Evolutionary conservation across 2,888 invertebrate species (phyloP), one percentile per base, ranked within the genome.

Genomic region (Laothoe populi): DNA sequence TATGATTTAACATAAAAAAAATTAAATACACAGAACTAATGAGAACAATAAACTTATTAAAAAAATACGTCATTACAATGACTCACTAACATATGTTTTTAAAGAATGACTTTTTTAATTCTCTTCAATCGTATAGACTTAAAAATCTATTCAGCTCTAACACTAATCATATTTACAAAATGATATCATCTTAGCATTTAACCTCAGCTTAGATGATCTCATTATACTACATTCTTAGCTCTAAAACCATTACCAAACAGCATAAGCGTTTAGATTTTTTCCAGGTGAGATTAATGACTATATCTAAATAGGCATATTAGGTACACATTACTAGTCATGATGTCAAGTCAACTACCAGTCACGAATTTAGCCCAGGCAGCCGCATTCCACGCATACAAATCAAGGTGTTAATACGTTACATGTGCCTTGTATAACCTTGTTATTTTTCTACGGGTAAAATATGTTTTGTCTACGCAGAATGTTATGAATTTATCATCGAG

Each of bases 261-360:
- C 13, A 4, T 26, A 49, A 24, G 2, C 49, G 16, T 2, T 3
- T 5, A n/a, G 16, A 3, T 35, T 35, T 35, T 59, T 40, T 60
- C 24, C 49, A 21, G 13, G 26, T 49, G 19, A 26, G 13, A 31
- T 61, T 53, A 42, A 61, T 42, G 13, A 19, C 26, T 42, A 61
- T 44, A 19, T 10, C 46, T 26, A 48, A 57, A 42, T 7, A 5
- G 11, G 45, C n/a, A 46, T n/a, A n/a, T 44, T 35, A 59, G 64
- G 65, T 66, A 67, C 65, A 71, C 66, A 78, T 78, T 81, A 81
- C 76, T 74, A 70, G 72, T 75, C 70, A 71, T 79, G 75, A 78
- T 77, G 75, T 74, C 66, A 66, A 59, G 16, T 49, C 59, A 11
- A 48, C 38, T 23, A 35, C 57, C 26, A 75, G 75, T 78, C 79